Percentiles rank a stretch among this genome's conserved stretches.
Evolutionary conservation across 2,113 vertebrate species (phyloP).

Genomic region (Dicerorhinus sumatrensis): DNA sequence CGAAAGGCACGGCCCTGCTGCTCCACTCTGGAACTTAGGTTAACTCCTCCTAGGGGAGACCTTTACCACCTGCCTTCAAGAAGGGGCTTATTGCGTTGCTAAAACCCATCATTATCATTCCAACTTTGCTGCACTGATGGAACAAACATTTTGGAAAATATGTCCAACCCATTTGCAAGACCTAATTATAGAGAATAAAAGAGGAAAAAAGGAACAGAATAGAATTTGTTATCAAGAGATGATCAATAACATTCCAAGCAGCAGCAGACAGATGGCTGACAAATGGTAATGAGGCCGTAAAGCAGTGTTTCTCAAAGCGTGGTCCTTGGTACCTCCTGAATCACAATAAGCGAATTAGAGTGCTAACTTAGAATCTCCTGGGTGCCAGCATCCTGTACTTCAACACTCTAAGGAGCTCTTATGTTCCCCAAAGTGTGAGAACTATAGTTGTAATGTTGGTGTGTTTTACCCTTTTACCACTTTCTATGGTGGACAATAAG

Average conservation of each 20-base stretch:
- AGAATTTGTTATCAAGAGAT: background rate
- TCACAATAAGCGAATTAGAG: background rate
- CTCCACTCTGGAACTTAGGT: background rate
- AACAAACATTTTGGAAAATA: background rate
- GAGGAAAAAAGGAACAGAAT: background rate
- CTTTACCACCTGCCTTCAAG: background rate
- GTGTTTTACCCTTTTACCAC: background rate
- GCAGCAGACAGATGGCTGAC: background rate
- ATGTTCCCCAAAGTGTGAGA: background rate
- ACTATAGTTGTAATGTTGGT: background rate
- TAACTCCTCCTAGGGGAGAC: background rate
- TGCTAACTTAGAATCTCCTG: background rate
- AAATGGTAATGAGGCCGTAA: background rate
- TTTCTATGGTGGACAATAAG: background rate
- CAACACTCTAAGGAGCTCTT: background rate
- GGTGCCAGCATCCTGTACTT: background rate
- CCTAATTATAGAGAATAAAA: background rate
- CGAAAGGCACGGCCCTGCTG: conserved; percentile 33
- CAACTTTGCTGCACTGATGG: background rate
- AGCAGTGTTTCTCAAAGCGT: background rate
- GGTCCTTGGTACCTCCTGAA: background rate
- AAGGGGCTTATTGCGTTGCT: background rate
- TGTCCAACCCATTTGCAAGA: background rate
- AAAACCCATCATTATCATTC: background rate
- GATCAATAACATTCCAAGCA: background rate